Evolutionary conservation across 2,888 invertebrate genomes (phyloP).

Genomic region (Coelogynopora nodosa): DNA sequence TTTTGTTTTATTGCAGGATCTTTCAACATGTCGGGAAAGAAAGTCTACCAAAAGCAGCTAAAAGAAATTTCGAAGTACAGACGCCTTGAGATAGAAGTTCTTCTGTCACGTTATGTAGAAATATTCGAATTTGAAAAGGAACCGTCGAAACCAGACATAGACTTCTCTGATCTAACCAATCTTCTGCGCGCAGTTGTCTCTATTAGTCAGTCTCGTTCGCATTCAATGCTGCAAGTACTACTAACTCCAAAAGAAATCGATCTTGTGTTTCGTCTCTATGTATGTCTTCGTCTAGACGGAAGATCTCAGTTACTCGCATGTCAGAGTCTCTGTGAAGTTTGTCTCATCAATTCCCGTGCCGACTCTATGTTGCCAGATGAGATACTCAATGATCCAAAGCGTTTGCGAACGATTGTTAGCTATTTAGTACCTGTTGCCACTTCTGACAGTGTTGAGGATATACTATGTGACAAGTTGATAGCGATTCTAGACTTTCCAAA

Average conservation of each 20-base stretch:
- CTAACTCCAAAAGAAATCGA: not conserved
- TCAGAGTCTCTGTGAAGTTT: not conserved
- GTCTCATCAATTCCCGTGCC: not conserved
- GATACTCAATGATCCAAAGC: not conserved
- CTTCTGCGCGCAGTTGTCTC: not conserved
- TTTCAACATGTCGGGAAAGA: constrained; percentile 13
- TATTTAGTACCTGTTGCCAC: not conserved
- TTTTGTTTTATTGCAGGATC: no score
- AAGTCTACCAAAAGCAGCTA: not conserved
- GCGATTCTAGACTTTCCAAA: not conserved
- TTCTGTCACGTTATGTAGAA: not conserved
- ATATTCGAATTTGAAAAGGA: not conserved
- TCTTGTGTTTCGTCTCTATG: not conserved
- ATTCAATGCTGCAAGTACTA: not conserved
- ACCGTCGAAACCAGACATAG: not conserved
- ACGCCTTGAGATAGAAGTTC: not conserved
- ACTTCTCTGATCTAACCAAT: not conserved
- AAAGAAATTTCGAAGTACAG: constrained; percentile 3
- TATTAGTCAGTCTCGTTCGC: not conserved
- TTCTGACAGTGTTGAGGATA: not conserved
- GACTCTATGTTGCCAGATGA: not conserved
- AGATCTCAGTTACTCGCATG: not conserved
- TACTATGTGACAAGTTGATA: not conserved
- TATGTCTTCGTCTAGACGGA: not conserved
- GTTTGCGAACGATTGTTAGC: not conserved